phyloP scores from a whole-genome alignment of 2,888 invertebrate species.

The Lamellibrachia columna region DNA sequence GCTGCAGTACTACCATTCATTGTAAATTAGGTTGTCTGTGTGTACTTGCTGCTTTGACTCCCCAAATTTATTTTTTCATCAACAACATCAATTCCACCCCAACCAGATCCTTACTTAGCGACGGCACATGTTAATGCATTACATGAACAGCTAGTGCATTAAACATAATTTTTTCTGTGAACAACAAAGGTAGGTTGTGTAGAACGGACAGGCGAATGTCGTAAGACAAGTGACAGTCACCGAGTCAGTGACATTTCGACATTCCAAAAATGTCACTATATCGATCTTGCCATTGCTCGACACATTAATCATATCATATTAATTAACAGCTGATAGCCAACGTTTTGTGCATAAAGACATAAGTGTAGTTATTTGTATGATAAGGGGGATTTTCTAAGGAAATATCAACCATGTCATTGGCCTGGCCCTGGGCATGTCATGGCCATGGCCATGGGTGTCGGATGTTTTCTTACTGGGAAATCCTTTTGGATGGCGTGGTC shows the following conservation, averaged over 20 bases:
- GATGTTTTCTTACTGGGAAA: too few species aligned
- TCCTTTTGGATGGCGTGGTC: too few species aligned
- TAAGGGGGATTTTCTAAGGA: too few species aligned
- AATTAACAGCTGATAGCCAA: neutral
- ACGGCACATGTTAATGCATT: neutral
- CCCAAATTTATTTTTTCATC: neutral
- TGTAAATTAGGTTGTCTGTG: conserved; percentile 16
- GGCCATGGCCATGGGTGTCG: too few species aligned
- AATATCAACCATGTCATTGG: too few species aligned
- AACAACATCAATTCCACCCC: neutral
- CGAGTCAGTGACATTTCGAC: neutral
- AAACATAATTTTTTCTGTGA: neutral
- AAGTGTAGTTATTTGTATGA: neutral
- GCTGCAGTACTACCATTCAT: conserved; percentile 3
- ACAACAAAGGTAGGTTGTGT: conserved; percentile 9
- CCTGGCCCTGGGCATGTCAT: too few species aligned
- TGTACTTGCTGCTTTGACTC: conserved; percentile 12
- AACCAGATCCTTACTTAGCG: neutral
- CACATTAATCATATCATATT: neutral
- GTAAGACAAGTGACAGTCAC: neutral
- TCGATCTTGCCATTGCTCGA: neutral
- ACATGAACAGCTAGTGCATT: neutral
- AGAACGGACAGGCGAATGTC: neutral
- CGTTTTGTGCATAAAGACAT: neutral
- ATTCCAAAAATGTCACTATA: neutral